Evolutionary conservation across 2,113 vertebrate genomes (phyloP).

Genomic region (Sterrhoptilus dennistouni): DNA sequence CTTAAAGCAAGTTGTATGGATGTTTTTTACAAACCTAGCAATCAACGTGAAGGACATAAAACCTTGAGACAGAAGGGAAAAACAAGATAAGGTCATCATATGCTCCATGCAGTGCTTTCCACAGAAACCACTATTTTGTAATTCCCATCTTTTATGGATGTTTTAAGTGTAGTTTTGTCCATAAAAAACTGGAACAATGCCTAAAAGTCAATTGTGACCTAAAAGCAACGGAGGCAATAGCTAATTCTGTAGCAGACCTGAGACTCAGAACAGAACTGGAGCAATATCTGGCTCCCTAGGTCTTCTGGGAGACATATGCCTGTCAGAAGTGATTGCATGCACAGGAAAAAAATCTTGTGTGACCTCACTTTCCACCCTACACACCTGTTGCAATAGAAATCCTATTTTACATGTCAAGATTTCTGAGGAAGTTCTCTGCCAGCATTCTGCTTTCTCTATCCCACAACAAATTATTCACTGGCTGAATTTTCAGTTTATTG

Average conservation of each 20-base stretch:
- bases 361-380: background rate
- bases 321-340: background rate
- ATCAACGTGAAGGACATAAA: background rate
- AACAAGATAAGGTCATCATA: background rate
- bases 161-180: background rate
- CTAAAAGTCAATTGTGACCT: background rate
- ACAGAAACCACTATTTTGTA: background rate
- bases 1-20: background rate
- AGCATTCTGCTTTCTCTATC: background rate
- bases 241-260: background rate
- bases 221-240: background rate
- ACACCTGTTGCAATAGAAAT: conserved; percentile 8
- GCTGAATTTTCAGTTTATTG: background rate
- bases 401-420: background rate
- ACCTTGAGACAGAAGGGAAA: background rate
- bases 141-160: background rate
- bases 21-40: background rate
- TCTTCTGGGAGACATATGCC: background rate
- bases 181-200: background rate
- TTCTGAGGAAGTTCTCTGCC: background rate
- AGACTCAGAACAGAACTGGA: background rate
- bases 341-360: background rate
- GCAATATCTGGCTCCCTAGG: background rate
- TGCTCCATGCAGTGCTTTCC: background rate
- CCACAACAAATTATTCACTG: conserved; percentile 7